Conservation (phyloP, 2,888 invertebrate species). For the Alcis repandata region DNA sequence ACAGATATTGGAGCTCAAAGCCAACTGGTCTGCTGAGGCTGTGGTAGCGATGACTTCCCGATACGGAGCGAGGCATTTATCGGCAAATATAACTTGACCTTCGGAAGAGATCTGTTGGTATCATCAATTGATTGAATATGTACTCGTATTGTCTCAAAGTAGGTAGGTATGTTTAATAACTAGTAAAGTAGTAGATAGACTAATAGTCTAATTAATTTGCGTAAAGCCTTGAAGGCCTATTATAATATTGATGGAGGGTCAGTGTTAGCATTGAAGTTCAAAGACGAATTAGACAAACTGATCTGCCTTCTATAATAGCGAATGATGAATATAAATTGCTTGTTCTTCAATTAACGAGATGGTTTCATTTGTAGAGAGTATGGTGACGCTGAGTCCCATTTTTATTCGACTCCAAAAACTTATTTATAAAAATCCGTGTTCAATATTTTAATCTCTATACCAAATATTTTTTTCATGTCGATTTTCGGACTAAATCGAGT, state of each 20-base stretch:
- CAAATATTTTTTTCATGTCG: no score
- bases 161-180: background rate
- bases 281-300: background rate
- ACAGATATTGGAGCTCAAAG: conserved; percentile 45
- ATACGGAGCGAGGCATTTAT: conserved; percentile 41
- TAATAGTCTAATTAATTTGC: conserved; percentile 4
- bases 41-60: conserved; percentile 39
- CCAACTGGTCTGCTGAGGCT: conserved; percentile 42
- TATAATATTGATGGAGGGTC: background rate
- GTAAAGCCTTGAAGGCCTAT: conserved; percentile 2
- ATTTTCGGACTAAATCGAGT: no score
- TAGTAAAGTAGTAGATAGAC: background rate
- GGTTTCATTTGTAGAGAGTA: no score
- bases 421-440: no score
- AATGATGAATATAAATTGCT: no score
- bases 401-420: no score
- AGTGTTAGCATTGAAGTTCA: conserved; percentile 1
- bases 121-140: conserved; percentile 28
- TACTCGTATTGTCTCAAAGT: background rate
- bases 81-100: conserved; percentile 38
- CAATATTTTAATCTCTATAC: no score
- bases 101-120: conserved; percentile 27
- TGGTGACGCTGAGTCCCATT: no score
- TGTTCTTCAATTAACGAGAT: no score
- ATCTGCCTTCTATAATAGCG: background rate